Percentiles rank a stretch among this genome's conserved stretches.
Evolutionary conservation across 2,797 vertebrate genomes (phyloP).

Genomic region (Delichon dasypus): DNA sequence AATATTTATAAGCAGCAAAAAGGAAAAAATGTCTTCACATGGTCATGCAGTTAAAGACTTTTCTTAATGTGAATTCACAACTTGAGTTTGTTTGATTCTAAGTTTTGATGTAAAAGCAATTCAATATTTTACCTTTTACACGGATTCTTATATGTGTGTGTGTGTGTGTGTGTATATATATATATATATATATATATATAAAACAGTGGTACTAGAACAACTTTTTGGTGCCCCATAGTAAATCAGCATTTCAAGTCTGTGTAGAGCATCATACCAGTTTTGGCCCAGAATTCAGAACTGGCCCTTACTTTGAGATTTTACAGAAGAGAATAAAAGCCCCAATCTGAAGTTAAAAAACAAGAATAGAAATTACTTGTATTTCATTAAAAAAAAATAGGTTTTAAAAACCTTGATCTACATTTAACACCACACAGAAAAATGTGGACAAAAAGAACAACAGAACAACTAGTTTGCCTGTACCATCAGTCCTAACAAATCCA

Average conservation of each 20-base stretch:
- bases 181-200: background rate
- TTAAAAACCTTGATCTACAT: background rate
- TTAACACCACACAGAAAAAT: background rate
- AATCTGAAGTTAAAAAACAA: background rate
- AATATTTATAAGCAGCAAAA: background rate
- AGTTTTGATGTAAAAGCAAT: background rate
- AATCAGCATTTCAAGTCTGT: background rate
- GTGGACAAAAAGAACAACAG: background rate
- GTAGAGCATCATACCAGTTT: background rate
- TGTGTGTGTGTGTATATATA: no score
- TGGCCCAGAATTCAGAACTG: background rate
- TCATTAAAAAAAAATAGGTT: background rate
- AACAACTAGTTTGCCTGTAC: background rate
- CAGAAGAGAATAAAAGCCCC: background rate
- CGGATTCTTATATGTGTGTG: background rate
- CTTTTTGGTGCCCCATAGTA: background rate
- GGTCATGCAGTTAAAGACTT: background rate
- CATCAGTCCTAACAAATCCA: background rate
- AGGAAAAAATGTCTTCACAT: background rate
- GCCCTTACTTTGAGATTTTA: background rate
- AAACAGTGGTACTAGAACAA: background rate
- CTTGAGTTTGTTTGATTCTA: background rate
- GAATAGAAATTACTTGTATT: background rate
- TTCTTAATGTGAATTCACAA: background rate
- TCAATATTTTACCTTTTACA: background rate